phyloP scores from a whole-genome alignment of 2,797 vertebrate species.

The Malurus leucopterus region DNA sequence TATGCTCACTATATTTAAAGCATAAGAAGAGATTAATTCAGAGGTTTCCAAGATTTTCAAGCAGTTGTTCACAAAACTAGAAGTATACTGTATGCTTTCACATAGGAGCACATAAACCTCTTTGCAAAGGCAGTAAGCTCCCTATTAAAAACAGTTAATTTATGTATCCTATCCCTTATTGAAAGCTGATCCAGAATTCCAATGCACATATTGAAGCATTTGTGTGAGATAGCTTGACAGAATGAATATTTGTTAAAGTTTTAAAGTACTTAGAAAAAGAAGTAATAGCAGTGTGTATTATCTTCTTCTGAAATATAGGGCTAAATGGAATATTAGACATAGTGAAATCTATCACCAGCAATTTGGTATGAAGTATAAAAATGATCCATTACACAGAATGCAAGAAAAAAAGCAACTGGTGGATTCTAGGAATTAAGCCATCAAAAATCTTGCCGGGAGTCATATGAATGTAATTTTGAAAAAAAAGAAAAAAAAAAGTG shows the following conservation, averaged over 20 bases:
- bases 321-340: neutral
- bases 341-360: constrained; percentile 32
- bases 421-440: constrained; percentile 46
- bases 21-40: neutral
- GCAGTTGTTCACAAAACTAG: neutral
- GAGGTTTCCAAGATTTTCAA: neutral
- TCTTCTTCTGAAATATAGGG: neutral
- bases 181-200: neutral
- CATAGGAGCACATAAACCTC: neutral
- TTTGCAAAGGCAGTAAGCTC: neutral
- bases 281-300: neutral
- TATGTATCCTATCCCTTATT: neutral
- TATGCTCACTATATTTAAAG: neutral
- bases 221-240: neutral
- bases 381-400: neutral
- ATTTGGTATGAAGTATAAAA: constrained; percentile 20
- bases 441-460: constrained; percentile 14
- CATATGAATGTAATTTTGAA: neutral
- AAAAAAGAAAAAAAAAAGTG: neutral
- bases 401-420: neutral
- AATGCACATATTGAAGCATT: neutral
- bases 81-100: neutral
- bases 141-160: constrained; percentile 1
- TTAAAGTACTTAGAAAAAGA: constrained; percentile 25
- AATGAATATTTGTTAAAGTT: constrained; percentile 20